Base-by-base conservation (phyloP, 1,140 invertebrate genomes). In the Drosophila nebulosa region DNA sequence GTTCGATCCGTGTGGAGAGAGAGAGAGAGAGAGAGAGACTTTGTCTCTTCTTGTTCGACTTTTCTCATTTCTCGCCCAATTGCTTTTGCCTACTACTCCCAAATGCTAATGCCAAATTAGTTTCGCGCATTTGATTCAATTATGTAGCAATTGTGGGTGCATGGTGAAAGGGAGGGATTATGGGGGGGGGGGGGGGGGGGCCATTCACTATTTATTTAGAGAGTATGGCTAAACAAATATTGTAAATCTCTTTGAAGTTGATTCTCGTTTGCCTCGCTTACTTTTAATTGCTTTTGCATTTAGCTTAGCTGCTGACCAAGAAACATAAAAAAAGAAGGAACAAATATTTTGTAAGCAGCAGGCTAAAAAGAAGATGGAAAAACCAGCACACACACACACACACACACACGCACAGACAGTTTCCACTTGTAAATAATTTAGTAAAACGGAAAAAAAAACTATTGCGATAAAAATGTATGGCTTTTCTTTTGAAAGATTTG, bases 51-150 rank as follows among this genome's bases (percentile, higher is more conserved):
- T 75, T 46, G 36, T 53, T 39, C 9, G 21, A 39, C 39, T 46
- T 53, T 26, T 53, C 30, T 32, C n/a, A n/a, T 80, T 85, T 63
- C 69, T 81, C 81, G n/a, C 65, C 80, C 64, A 85, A 71, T 85
- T 85, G 46, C 73, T 53, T 52, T 39, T 62, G 65, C 42, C 59
- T 26, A 58, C 60, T 30, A 46, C 26, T 27, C 61, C 42, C 59
- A 52, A 64, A 67, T 57, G 71, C 58, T 64, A 77, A 76, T 71
- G 67, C 63, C 81, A 84, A 86, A 84, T 84, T 77, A 84, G 74
- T 86, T 77, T 80, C 77, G 81, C 72, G 80, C 80, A 79, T 85
- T 84, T 76, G 72, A 69, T 72, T 65, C 80, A 84, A 84, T 85
- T 85, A 85, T 73, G 46, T 36, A 22, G 68, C 62, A 63, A 42